Conservation (phyloP, 1,140 invertebrate species). For the Heliconius nattereri region DNA sequence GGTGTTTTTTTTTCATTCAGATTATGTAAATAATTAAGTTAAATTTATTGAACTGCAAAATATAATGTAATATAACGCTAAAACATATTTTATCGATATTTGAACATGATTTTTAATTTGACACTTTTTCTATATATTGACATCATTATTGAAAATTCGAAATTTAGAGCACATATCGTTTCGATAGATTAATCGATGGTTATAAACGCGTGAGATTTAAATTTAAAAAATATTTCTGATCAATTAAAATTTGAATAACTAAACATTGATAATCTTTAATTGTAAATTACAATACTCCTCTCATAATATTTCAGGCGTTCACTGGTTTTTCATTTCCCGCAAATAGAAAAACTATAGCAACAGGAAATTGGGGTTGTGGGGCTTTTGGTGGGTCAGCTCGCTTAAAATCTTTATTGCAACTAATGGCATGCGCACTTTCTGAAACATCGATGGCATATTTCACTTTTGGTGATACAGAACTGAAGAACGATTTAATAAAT, state of each 20-base stretch:
- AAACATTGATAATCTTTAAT: too few relatives aligned
- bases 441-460: conserved; percentile 28
- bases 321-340: conserved; percentile 29
- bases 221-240: neutral
- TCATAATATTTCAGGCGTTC: conserved; percentile 24
- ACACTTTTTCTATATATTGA: too few relatives aligned
- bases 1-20: too few relatives aligned
- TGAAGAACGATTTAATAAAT: conserved; percentile 14
- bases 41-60: too few relatives aligned
- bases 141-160: too few relatives aligned
- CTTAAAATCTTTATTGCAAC: conserved; percentile 29
- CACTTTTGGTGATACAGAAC: conserved; percentile 28
- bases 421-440: conserved; percentile 28
- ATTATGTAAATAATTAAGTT: too few relatives aligned
- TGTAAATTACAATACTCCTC: neutral
- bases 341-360: conserved; percentile 13
- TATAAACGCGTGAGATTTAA: too few relatives aligned
- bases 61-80: too few relatives aligned
- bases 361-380: conserved; percentile 36
- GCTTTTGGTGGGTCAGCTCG: conserved; percentile 31
- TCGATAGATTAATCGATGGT: too few relatives aligned
- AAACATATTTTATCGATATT: too few relatives aligned
- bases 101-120: too few relatives aligned
- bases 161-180: too few relatives aligned
- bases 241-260: neutral